Evolutionary conservation across 2,797 vertebrate genomes (phyloP).

Genomic region (Sebastolobus altivelis): DNA sequence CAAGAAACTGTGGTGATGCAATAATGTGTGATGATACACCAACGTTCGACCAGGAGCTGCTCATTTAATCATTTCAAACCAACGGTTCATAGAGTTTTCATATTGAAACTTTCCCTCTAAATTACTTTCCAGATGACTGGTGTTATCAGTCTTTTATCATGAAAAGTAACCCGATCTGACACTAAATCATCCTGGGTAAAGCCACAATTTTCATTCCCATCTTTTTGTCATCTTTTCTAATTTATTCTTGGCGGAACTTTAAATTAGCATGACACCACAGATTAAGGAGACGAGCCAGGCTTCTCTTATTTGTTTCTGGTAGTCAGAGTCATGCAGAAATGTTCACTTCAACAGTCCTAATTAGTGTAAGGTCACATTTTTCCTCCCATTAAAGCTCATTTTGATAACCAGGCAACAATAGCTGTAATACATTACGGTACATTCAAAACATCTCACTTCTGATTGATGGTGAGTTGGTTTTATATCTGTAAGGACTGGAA

Average conservation of each 20-base stretch:
- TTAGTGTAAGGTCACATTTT: constrained; percentile 9
- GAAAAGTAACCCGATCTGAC: constrained; percentile 51
- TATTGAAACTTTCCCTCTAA: constrained; percentile 39
- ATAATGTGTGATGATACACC: constrained; percentile 14
- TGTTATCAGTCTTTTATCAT: constrained; percentile 51
- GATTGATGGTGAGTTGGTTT: constrained; percentile 18
- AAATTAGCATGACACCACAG: constrained; percentile 44
- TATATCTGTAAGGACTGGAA: constrained; percentile 18
- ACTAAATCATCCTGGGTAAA: constrained; percentile 40
- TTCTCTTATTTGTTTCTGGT: constrained; percentile 36
- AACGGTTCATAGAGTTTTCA: constrained; percentile 24
- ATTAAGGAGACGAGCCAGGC: constrained; percentile 32
- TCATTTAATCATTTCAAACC: constrained; percentile 42
- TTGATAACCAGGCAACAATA: constrained; percentile 23
- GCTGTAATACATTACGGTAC: constrained; percentile 2
- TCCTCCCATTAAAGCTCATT: neutral
- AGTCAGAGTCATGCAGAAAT: constrained; percentile 26
- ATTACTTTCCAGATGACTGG: constrained; percentile 54
- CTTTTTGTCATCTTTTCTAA: constrained; percentile 51
- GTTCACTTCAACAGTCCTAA: constrained; percentile 18
- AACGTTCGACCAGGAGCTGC: constrained; percentile 8
- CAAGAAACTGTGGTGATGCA: constrained; percentile 13
- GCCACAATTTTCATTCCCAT: constrained; percentile 37
- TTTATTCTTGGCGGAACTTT: constrained; percentile 48
- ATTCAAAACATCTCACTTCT: constrained; percentile 15